Evolutionary conservation across 2,888 invertebrate genomes (phyloP).

Genomic region (Seira ritae): DNA sequence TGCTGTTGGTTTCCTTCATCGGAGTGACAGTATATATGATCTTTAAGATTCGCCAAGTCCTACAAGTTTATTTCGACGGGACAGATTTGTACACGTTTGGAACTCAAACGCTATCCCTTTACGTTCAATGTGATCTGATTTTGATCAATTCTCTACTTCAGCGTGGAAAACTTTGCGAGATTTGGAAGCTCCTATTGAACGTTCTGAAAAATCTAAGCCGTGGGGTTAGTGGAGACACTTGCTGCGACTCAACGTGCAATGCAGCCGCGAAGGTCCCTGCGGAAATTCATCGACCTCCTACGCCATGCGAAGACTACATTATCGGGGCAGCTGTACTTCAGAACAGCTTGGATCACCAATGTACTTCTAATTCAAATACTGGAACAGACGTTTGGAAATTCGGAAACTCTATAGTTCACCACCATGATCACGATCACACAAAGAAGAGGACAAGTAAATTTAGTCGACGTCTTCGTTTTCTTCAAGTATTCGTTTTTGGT

Average conservation of each 20-base stretch:
- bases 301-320: background rate
- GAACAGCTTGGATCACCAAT: background rate
- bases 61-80: background rate
- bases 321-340: background rate
- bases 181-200: constrained; percentile 40
- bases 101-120: constrained; percentile 38
- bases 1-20: background rate
- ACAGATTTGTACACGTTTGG: constrained; percentile 44
- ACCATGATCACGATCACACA: too few relatives aligned
- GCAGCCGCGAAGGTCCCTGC: too few relatives aligned
- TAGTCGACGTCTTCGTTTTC: too few relatives aligned
- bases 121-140: constrained; percentile 33
- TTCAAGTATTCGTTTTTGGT: background rate
- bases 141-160: constrained; percentile 30
- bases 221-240: background rate
- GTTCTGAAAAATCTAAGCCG: constrained; percentile 1
- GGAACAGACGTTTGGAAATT: too few relatives aligned
- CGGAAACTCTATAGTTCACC: too few relatives aligned
- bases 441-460: too few relatives aligned
- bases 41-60: background rate
- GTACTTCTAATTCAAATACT: too few relatives aligned
- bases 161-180: constrained; percentile 20
- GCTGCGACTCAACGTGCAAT: background rate
- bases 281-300: background rate
- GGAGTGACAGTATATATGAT: background rate